Evolutionary conservation across 1,140 invertebrate genomes (phyloP), one percentile per base, ranked within the genome.

Genomic region (Drosophila equinoxialis): DNA sequence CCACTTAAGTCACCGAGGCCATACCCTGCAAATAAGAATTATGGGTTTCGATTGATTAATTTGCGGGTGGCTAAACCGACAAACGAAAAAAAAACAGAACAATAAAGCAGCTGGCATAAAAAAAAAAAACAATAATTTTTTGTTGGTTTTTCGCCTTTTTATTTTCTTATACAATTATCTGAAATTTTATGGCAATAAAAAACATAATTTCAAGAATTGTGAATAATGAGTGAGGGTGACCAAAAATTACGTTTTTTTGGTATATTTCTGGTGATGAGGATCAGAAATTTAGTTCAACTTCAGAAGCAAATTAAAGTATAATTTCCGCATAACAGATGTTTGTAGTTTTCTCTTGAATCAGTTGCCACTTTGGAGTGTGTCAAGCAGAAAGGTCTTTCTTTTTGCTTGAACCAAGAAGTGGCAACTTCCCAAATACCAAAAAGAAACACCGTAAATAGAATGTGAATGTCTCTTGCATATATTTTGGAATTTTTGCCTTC

Each of bases 31-130:
- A 91, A 55, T 45, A 78, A 80, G 73, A 85, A 73, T 80, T 73
- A 89, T 71, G 71, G 68, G 63, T 77, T 77, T 79, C 59, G 79
- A 86, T 87, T 87, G 83, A 87, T 87, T 90, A 79, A 89, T 90
- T 84, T 74, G 68, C 77, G 83, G 54, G 35, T 20, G 13, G 17
- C 37, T 20, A 14, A 33, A 20, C 42, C 33, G 42, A 35, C 17
- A 17, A n/a, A n/a, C n/a, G n/a, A 60, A 71, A 54, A 6, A 54
- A 13, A 65, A 82, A 70, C 79, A 83, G 75, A 51, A 51, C 45
- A 14, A 48, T 30, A 17, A 67, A 83, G 70, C 80, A 90, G 79
- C 81, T 89, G 84, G 81, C 74, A 68, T 66, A 73, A 68, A 69
- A 67, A 55, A 67, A 65, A 55, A 59, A 77, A 57, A 5, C 30